Percentiles rank a stretch among this genome's conserved stretches.
Evolutionary conservation across 2,888 invertebrate species (phyloP).

Genomic region (Tipula confusa): DNA sequence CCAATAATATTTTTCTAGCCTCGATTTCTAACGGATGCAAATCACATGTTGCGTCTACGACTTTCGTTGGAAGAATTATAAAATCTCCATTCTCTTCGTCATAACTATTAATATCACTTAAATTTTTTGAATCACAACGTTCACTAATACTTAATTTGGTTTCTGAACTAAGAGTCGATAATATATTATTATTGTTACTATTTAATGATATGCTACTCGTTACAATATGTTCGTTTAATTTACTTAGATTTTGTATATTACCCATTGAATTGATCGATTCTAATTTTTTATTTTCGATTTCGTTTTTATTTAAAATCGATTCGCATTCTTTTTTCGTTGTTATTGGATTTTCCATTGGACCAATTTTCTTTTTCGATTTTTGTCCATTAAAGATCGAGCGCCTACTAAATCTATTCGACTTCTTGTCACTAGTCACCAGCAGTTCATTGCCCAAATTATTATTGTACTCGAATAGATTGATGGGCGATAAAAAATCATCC

Average conservation of each 20-base stretch:
- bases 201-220: conserved; percentile 25
- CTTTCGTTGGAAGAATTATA: conserved; percentile 50
- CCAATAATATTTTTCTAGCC: conserved; percentile 53
- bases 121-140: not conserved
- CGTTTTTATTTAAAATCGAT: not conserved
- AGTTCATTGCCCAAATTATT: not conserved
- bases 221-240: not conserved
- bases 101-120: conserved; percentile 42
- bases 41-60: conserved; percentile 45
- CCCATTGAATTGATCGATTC: conserved; percentile 5
- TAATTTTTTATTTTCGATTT: conserved; percentile 33
- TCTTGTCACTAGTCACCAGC: not conserved
- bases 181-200: conserved; percentile 3
- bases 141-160: conserved; percentile 21
- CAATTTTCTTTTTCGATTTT: conserved; percentile 47
- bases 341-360: conserved; percentile 46
- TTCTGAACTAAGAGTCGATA: not conserved
- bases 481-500: conserved; percentile 48
- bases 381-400: conserved; percentile 46
- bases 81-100: conserved; percentile 50
- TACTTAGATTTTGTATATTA: not conserved
- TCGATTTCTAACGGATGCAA: conserved; percentile 52
- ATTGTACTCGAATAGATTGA: conserved; percentile 35
- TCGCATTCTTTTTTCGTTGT: conserved; percentile 33
- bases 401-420: conserved; percentile 31